Evolutionary conservation across 2,888 invertebrate genomes (phyloP).

Genomic region (Meliscaeva auricollis): DNA sequence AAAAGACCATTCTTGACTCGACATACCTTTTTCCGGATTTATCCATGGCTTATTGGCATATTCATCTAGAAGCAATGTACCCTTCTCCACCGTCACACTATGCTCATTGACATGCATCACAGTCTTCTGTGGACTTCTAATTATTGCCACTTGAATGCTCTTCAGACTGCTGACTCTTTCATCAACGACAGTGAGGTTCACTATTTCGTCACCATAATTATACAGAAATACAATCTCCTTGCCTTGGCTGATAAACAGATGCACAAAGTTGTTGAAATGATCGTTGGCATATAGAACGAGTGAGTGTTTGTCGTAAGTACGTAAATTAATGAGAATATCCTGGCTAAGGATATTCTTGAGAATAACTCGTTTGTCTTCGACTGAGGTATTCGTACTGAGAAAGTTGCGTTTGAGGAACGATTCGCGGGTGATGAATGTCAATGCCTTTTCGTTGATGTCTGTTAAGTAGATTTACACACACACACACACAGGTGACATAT

Average conservation of each 20-base stretch:
- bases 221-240: slow-evolving; percentile 93
- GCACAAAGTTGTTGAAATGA: slow-evolving; percentile 96
- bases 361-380: slow-evolving; percentile 85
- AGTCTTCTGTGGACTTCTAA: slow-evolving; percentile 89
- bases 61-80: slow-evolving; percentile 88
- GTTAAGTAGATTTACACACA: slow-evolving; percentile 67
- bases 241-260: slow-evolving; percentile 92
- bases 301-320: slow-evolving; percentile 93
- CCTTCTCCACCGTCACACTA: slow-evolving; percentile 89
- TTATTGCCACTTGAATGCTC: slow-evolving; percentile 95
- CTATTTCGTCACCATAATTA: slow-evolving; percentile 92
- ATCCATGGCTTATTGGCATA: slow-evolving; percentile 95
- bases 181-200: slow-evolving; percentile 91
- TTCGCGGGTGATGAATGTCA: slow-evolving; percentile 93
- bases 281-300: slow-evolving; percentile 96
- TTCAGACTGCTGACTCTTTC: slow-evolving; percentile 91
- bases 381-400: slow-evolving; percentile 87
- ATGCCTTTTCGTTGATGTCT: slow-evolving; percentile 96
- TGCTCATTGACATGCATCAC: slow-evolving; percentile 92
- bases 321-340: slow-evolving; percentile 93
- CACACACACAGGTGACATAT: slow-evolving; percentile 16
- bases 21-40: slow-evolving; percentile 91
- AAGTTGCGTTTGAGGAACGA: slow-evolving; percentile 93
- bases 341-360: slow-evolving; percentile 91
- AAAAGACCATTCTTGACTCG: slow-evolving; percentile 10